Evolutionary conservation across 2,797 vertebrate genomes (phyloP), one percentile per base, ranked within the genome.

Genomic region (Sebastes elongatus): DNA sequence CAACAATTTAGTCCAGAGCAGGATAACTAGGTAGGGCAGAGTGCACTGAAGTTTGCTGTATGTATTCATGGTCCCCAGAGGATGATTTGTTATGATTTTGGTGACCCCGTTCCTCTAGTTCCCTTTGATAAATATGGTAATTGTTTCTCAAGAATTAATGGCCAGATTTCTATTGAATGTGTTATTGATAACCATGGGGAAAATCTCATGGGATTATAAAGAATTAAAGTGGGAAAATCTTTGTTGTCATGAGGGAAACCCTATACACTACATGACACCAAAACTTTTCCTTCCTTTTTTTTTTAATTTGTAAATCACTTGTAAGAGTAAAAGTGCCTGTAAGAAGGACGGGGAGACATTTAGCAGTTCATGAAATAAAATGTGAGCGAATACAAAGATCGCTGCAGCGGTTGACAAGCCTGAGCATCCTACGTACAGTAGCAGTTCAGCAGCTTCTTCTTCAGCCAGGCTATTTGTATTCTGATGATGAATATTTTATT

Each of bases 361-460:
- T 25, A 53, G 16, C 5, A 16, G 22, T 57, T 60, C 66, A 5
- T 28, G 2, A 70, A 68, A 71, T 63, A 16, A 74, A 77, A 38
- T 32, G 2, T 20, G 11, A 46, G 22, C 0, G 1, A 33, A 74
- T 18, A 64, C 18, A 79, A 32, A 30, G 38, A 68, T n/a, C 27
- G 8, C 18, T 56, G 32, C 11, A 57, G 93, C 93, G 92, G 78
- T 90, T 86, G 93, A 91, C 92, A 93, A 85, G 93, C 91, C 95
- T 85, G 89, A 94, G 94, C 89, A 93, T 95, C 88, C 92, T 91
- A 93, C 94, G 92, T 56, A 75, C 23, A 23, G 59, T 89, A 92
- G 46, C 95, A 93, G 94, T 95, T 94, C 95, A 96, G 95, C 92
- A 96, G 96, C 96, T 96, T 96, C 78, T 92, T 89, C 92, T 93